phyloP scores from a whole-genome alignment of 2,113 vertebrate species.

The Smithornis capensis region DNA sequence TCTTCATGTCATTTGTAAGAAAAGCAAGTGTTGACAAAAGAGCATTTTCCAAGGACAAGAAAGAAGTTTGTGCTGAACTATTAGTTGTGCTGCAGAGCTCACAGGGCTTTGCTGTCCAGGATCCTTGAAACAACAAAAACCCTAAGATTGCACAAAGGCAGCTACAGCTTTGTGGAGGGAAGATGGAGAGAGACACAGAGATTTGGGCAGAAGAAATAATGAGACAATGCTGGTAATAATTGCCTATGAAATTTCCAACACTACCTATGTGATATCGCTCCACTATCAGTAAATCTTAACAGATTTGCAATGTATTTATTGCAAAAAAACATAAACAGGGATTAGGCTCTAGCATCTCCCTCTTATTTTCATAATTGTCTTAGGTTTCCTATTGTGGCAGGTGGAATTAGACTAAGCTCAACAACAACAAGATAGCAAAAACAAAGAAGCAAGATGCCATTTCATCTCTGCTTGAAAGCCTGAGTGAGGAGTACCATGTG shows the following conservation, averaged over 20 bases:
- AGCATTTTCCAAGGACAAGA: not conserved
- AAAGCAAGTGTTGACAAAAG: not conserved
- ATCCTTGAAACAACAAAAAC: not conserved
- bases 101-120: not conserved
- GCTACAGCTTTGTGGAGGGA: not conserved
- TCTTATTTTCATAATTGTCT: not conserved
- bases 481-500: not conserved
- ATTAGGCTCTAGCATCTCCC: not conserved
- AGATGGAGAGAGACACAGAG: not conserved
- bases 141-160: not conserved
- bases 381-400: not conserved
- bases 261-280: not conserved
- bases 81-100: not conserved
- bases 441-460: not conserved
- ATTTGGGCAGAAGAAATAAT: not conserved
- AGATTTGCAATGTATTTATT: not conserved
- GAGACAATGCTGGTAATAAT: not conserved
- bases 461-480: not conserved
- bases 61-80: not conserved
- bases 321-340: not conserved
- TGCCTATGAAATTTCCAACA: not conserved
- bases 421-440: not conserved
- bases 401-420: not conserved
- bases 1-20: not conserved
- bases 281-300: not conserved